Conservation (phyloP, 2,888 invertebrate genomes). For the Synergus itoensis region DNA sequence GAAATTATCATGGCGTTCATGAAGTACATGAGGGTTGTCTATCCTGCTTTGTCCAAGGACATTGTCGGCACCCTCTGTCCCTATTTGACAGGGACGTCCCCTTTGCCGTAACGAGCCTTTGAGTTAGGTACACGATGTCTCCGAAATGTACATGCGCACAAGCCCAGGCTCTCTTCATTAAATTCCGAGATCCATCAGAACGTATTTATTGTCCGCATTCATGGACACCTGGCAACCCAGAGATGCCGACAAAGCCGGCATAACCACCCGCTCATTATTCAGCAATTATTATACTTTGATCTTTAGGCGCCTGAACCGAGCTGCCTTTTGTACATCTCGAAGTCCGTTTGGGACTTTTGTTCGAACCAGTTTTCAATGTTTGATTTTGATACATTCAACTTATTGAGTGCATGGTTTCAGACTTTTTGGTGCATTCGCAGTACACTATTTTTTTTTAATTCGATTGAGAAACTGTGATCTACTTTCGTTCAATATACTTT, state of each 20-base stretch:
- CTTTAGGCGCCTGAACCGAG: slow-evolving; percentile 13
- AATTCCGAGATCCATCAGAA: slow-evolving; percentile 59
- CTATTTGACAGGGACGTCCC: slow-evolving; percentile 42
- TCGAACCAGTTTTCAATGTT: slow-evolving; percentile 35
- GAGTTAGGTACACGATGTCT: slow-evolving; percentile 45
- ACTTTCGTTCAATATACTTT: neutral
- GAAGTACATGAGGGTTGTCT: slow-evolving; percentile 39
- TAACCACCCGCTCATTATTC: slow-evolving; percentile 36
- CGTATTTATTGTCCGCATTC: slow-evolving; percentile 48
- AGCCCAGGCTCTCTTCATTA: slow-evolving; percentile 59
- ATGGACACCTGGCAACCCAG: slow-evolving; percentile 39
- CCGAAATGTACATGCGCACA: slow-evolving; percentile 51
- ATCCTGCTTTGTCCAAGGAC: slow-evolving; percentile 45
- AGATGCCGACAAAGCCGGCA: slow-evolving; percentile 31
- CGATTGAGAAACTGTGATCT: neutral
- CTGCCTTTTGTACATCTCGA: slow-evolving; percentile 33
- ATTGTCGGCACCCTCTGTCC: slow-evolving; percentile 36
- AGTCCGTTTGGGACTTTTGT: slow-evolving; percentile 15
- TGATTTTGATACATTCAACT: slow-evolving; percentile 9
- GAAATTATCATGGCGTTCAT: slow-evolving; percentile 38
- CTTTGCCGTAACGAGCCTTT: slow-evolving; percentile 53
- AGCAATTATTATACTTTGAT: slow-evolving; percentile 42
- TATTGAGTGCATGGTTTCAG: slow-evolving; percentile 4
- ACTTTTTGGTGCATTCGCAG: neutral
- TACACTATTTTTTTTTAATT: neutral